Evolutionary conservation across 2,888 invertebrate species (phyloP).

Genomic region (Chydorus sphaericus): DNA sequence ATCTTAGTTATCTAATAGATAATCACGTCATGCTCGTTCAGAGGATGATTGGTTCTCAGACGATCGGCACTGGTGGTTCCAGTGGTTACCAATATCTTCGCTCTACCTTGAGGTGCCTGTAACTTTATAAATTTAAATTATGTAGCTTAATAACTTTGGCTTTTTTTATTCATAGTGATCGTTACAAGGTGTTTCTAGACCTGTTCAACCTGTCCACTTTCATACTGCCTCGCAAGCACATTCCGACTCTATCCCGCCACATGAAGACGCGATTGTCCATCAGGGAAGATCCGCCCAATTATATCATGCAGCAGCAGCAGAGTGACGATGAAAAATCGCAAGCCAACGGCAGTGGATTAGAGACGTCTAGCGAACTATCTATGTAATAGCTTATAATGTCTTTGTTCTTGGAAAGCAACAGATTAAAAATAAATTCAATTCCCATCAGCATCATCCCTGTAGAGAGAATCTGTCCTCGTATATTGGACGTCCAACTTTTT

Average conservation of each 20-base stretch:
- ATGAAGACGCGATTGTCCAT: constrained; percentile 59
- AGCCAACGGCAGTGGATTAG: background rate
- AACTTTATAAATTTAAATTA: constrained; percentile 6
- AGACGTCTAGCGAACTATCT: background rate
- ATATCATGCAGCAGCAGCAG: background rate
- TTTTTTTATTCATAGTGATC: constrained; percentile 55
- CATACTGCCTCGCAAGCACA: constrained; percentile 75
- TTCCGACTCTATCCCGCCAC: constrained; percentile 68
- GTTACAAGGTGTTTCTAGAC: constrained; percentile 96
- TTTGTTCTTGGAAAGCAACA: no score
- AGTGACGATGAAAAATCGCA: background rate
- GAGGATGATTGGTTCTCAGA: constrained; percentile 94
- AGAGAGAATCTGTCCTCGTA: no score
- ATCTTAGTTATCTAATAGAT: constrained; percentile 40
- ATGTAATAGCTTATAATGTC: no score
- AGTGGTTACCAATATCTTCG: constrained; percentile 95
- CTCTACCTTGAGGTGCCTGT: constrained; percentile 83
- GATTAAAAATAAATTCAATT: no score
- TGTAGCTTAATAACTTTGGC: background rate
- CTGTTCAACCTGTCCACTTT: constrained; percentile 94
- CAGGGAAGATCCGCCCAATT: constrained; percentile 18
- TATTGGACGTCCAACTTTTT: no score
- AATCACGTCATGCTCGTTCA: constrained; percentile 98
- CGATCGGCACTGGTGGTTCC: constrained; percentile 91
- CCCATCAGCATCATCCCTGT: no score